Percentiles rank a stretch among this genome's conserved stretches.
These are phyloP conservation scores for Achlya flavicornis DNA, from an alignment of 2,888 invertebrate genomes.

Conservation along the genomic window DNA sequence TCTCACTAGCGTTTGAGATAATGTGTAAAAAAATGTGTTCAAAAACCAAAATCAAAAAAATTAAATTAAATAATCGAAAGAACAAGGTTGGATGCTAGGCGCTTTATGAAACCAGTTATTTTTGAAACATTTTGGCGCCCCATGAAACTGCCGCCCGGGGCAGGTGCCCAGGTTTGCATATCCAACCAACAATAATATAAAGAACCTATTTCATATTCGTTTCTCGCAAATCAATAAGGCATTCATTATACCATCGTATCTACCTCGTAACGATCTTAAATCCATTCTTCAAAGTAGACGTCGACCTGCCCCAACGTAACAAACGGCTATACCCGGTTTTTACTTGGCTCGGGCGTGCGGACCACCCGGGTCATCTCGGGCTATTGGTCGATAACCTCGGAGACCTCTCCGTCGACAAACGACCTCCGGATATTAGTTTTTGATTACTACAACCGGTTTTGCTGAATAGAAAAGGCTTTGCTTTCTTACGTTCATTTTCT, in stretches of 20 bases:
- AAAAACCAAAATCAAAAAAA: too few relatives aligned
- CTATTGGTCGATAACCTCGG: slow-evolving; percentile 42
- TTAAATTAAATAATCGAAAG: too few relatives aligned
- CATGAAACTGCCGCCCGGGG: too few relatives aligned
- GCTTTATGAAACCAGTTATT: too few relatives aligned
- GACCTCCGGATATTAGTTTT: slow-evolving; percentile 35
- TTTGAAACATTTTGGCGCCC: too few relatives aligned
- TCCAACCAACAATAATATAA: too few relatives aligned
- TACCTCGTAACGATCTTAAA: neutral
- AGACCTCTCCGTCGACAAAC: slow-evolving; percentile 18
- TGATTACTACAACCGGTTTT: slow-evolving; percentile 26
- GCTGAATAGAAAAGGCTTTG: slow-evolving; percentile 9
- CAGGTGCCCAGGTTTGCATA: too few relatives aligned
- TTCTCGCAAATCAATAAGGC: too few relatives aligned
- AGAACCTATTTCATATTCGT: too few relatives aligned
- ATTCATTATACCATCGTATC: neutral
- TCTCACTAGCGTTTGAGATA: too few relatives aligned
- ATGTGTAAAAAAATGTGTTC: too few relatives aligned
- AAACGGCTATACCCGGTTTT: slow-evolving; percentile 37
- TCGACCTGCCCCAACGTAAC: slow-evolving; percentile 32
- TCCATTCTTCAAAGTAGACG: slow-evolving; percentile 22
- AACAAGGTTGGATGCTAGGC: too few relatives aligned
- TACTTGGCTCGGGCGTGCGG: slow-evolving; percentile 43
- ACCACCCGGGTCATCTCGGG: slow-evolving; percentile 26
- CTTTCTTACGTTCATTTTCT: neutral